These are phyloP conservation scores for Misgurnus anguillicaudatus DNA, from an alignment of 2,113 vertebrate genomes.

Conservation along the genomic window DNA sequence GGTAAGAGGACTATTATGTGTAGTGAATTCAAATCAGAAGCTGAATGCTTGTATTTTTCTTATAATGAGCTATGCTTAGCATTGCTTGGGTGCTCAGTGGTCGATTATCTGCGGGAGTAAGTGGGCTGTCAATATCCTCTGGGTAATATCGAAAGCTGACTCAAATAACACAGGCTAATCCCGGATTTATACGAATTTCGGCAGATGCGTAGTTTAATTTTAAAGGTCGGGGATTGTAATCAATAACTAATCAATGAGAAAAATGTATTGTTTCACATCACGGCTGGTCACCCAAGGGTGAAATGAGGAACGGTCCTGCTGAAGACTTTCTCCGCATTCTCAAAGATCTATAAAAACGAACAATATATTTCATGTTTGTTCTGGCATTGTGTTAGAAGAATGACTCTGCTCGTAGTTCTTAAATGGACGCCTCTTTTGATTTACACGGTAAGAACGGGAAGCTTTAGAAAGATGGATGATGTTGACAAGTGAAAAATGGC, in stretches of 20 bases:
- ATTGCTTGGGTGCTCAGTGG: conserved; percentile 22
- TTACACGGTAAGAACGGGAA: conserved; percentile 29
- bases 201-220: conserved; percentile 1
- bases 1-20: conserved; percentile 29
- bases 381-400: conserved; percentile 39
- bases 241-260: conserved; percentile 37
- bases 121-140: conserved; percentile 29
- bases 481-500: conserved; percentile 32
- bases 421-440: conserved; percentile 28
- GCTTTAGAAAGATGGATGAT: conserved; percentile 28
- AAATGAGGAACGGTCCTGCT: conserved; percentile 27
- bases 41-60: conserved; percentile 17
- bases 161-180: conserved; percentile 28
- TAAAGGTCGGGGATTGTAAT: conserved; percentile 3
- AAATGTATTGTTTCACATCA: conserved; percentile 31
- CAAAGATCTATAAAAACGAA: conserved; percentile 19
- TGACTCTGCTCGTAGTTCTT: conserved; percentile 27
- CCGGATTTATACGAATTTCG: conserved; percentile 29
- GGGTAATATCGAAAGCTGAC: conserved; percentile 30
- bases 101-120: conserved; percentile 19
- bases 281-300: conserved; percentile 28
- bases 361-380: conserved; percentile 35
- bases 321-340: neutral
- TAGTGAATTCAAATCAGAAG: conserved; percentile 22
- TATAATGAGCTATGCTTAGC: conserved; percentile 7